Percentiles rank a stretch among this genome's conserved stretches.
phyloP scores from a whole-genome alignment of 2,888 invertebrate species.

The Nomada lathburiana region DNA sequence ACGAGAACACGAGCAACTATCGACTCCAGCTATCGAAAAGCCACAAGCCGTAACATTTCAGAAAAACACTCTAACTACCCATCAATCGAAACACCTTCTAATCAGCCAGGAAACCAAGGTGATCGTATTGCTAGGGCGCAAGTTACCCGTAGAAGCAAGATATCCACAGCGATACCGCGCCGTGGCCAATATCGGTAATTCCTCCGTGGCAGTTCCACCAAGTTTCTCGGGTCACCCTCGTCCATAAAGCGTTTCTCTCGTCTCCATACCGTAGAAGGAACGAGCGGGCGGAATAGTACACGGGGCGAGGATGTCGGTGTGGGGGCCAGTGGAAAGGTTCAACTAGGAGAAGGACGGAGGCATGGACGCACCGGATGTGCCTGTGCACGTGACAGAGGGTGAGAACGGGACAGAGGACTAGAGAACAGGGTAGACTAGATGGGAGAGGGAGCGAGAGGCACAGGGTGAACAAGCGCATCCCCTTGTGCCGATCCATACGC shows the following conservation, averaged over 20 bases:
- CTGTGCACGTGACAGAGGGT: slow-evolving; percentile 45
- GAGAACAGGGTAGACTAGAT: neutral
- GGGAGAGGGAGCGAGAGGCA: slow-evolving; percentile 47
- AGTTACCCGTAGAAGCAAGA: slow-evolving; percentile 42
- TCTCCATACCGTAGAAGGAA: slow-evolving; percentile 53
- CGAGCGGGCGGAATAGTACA: slow-evolving; percentile 50
- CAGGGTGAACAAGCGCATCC: slow-evolving; percentile 68
- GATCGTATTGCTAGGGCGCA: slow-evolving; percentile 13
- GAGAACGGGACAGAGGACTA: slow-evolving; percentile 42
- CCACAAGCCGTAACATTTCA: too few relatives aligned
- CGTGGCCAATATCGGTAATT: slow-evolving; percentile 75
- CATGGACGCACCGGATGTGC: slow-evolving; percentile 65
- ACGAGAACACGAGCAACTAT: too few relatives aligned
- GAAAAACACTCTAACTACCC: too few relatives aligned
- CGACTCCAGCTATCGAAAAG: too few relatives aligned
- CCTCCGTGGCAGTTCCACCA: slow-evolving; percentile 63
- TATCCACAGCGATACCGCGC: slow-evolving; percentile 53
- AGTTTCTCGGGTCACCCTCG: slow-evolving; percentile 71
- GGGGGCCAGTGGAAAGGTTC: slow-evolving; percentile 39
- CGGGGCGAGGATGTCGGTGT: slow-evolving; percentile 36
- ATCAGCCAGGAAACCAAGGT: slow-evolving; percentile 28
- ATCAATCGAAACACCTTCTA: slow-evolving; percentile 3
- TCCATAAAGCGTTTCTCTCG: slow-evolving; percentile 66
- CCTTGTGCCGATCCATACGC: slow-evolving; percentile 77
- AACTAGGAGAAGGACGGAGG: slow-evolving; percentile 55